A percentile compares a stretch with the other conserved stretches of the same genome.
These are phyloP conservation scores for Ectemnius lituratus DNA, from an alignment of 2,888 invertebrate species.

Conservation along the genomic window DNA sequence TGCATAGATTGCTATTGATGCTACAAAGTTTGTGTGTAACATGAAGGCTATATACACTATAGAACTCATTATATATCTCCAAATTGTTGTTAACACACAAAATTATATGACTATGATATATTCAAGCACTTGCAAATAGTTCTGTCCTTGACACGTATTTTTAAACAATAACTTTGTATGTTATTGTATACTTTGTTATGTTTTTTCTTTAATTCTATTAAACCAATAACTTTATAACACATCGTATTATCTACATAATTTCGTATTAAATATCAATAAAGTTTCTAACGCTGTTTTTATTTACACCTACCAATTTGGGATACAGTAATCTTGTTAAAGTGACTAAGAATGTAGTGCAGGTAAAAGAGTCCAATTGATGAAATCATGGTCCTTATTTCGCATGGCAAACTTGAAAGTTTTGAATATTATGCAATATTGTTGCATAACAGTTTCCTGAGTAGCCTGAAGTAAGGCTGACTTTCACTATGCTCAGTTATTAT, in stretches of 20 bases:
- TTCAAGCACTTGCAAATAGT: constrained; percentile 28
- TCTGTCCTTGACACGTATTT: constrained; percentile 25
- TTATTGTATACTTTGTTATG: constrained; percentile 37
- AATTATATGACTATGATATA: constrained; percentile 3
- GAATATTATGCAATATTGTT: constrained; percentile 69
- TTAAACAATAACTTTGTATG: constrained; percentile 18
- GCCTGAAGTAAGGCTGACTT: constrained; percentile 68
- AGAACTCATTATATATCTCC: no score
- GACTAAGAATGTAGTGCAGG: constrained; percentile 4
- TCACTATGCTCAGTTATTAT: constrained; percentile 71
- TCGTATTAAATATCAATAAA: constrained; percentile 62
- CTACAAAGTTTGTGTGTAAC: background rate
- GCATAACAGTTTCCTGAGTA: constrained; percentile 64
- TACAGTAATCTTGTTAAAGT: constrained; percentile 19
- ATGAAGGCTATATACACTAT: background rate
- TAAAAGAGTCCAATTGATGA: constrained; percentile 5
- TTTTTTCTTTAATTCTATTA: constrained; percentile 35
- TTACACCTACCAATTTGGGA: constrained; percentile 59
- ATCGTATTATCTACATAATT: constrained; percentile 42
- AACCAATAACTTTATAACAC: constrained; percentile 44
- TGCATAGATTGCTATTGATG: background rate
- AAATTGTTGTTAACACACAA: constrained; percentile 10
- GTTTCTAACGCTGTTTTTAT: constrained; percentile 68
- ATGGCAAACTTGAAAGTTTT: constrained; percentile 63
- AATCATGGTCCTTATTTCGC: constrained; percentile 34